These are phyloP conservation scores for Eilema sororculum DNA, from an alignment of 2,888 invertebrate genomes.

Conservation along the genomic window DNA sequence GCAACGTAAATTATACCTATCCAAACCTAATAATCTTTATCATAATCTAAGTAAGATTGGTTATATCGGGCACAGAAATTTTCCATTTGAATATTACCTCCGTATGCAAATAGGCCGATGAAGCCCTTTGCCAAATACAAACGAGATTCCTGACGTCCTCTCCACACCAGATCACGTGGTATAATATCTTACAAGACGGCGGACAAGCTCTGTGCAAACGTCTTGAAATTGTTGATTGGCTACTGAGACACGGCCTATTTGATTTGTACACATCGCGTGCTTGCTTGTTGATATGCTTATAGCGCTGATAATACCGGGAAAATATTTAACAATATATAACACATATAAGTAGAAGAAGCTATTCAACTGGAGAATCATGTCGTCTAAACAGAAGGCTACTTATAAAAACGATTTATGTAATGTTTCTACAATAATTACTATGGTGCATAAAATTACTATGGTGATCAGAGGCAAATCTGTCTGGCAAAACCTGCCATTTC, in stretches of 20 bases:
- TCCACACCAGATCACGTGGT: slow-evolving; percentile 23
- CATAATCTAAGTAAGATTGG: neutral
- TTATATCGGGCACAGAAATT: neutral
- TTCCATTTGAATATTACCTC: slow-evolving; percentile 7
- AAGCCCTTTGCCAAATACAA: slow-evolving; percentile 36
- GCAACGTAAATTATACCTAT: too few relatives aligned
- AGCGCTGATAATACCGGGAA: slow-evolving; percentile 59
- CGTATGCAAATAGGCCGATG: slow-evolving; percentile 16
- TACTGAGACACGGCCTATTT: slow-evolving; percentile 77
- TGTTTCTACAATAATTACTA: too few relatives aligned
- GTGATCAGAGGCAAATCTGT: too few relatives aligned
- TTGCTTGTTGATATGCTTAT: slow-evolving; percentile 48
- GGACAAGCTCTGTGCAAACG: slow-evolving; percentile 69
- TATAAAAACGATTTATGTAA: too few relatives aligned
- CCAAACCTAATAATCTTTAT: neutral
- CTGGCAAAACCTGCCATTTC: too few relatives aligned
- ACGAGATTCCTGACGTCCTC: slow-evolving; percentile 46
- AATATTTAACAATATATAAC: neutral
- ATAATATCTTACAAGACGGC: slow-evolving; percentile 51
- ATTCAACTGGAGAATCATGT: too few relatives aligned
- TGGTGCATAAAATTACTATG: too few relatives aligned
- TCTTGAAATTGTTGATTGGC: slow-evolving; percentile 84
- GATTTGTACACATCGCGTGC: slow-evolving; percentile 79
- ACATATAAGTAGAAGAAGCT: too few relatives aligned
- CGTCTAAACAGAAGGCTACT: too few relatives aligned